A percentile compares a stretch with the other conserved stretches of the same genome.
Evolutionary conservation across 1,140 invertebrate species (phyloP).

Genomic region (Gonatopus flavifemur): DNA sequence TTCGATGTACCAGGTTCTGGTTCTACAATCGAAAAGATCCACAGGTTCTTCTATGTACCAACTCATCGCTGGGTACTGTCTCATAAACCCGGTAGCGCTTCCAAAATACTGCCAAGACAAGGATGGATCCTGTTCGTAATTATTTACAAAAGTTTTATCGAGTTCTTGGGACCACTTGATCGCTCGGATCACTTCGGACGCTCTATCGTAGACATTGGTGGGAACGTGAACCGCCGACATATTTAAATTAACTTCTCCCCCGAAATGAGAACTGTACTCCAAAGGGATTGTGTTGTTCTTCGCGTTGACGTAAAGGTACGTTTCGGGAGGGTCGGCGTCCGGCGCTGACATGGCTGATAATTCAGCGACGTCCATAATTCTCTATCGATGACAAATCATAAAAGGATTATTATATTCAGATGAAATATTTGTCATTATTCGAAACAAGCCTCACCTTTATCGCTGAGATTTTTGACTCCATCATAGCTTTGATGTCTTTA

Average conservation of each 20-base stretch:
- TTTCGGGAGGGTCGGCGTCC: slow-evolving; percentile 63
- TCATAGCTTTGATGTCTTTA: slow-evolving; percentile 77
- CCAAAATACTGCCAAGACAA: slow-evolving; percentile 98
- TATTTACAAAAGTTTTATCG: slow-evolving; percentile 84
- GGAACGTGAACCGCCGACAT: slow-evolving; percentile 92
- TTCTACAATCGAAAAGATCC: slow-evolving; percentile 87
- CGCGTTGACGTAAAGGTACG: slow-evolving; percentile 73
- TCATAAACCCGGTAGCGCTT: slow-evolving; percentile 91
- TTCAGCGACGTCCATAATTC: slow-evolving; percentile 81
- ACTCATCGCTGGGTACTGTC: slow-evolving; percentile 84
- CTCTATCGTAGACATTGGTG: slow-evolving; percentile 89
- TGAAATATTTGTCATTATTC: too few relatives aligned
- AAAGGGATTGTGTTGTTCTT: slow-evolving; percentile 68
- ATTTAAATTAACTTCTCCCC: slow-evolving; percentile 78
- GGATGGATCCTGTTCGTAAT: slow-evolving; percentile 84
- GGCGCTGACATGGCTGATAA: slow-evolving; percentile 66
- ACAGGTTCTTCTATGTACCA: slow-evolving; percentile 71
- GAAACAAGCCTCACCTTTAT: slow-evolving; percentile 74
- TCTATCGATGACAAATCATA: slow-evolving; percentile 56
- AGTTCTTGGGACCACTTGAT: slow-evolving; percentile 78
- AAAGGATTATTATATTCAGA: too few relatives aligned
- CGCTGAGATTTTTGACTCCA: slow-evolving; percentile 81
- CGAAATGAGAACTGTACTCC: slow-evolving; percentile 75
- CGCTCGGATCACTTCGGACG: slow-evolving; percentile 46
- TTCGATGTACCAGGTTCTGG: slow-evolving; percentile 93